Conservation (phyloP, 2,113 vertebrate species). For the Ranitomeya imitator region DNA sequence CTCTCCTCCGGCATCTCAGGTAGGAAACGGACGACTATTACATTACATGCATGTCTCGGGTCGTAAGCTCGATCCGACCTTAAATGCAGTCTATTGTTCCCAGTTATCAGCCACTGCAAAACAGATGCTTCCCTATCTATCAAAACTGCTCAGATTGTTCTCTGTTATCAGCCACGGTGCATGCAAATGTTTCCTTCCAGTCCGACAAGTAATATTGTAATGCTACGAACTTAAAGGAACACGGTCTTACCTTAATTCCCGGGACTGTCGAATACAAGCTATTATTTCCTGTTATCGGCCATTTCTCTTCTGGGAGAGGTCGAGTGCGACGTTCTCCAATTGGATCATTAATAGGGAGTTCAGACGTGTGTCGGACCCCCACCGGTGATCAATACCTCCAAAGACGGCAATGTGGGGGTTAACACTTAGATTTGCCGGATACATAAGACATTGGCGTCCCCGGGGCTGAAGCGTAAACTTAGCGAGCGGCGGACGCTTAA, state of each 20-base stretch:
- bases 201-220: too few species aligned
- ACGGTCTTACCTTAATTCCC: not conserved
- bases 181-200: too few species aligned
- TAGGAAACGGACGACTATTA: not conserved
- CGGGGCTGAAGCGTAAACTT: not conserved
- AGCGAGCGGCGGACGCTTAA: not conserved
- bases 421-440: not conserved
- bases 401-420: not conserved
- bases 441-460: not conserved
- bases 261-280: not conserved
- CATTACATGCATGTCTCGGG: too few species aligned
- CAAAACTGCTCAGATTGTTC: not conserved
- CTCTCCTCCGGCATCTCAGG: constrained; percentile 2
- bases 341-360: not conserved
- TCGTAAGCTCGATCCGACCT: too few species aligned
- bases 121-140: too few species aligned
- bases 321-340: not conserved
- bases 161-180: not conserved
- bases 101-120: not conserved
- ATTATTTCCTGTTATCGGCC: not conserved
- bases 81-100: not conserved
- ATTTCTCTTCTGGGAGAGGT: not conserved
- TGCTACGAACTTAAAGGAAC: too few species aligned
- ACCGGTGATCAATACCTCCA: too few species aligned
- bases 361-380: too few species aligned